phyloP scores from a whole-genome alignment of 2,797 vertebrate species.

The Xenops minutus region DNA sequence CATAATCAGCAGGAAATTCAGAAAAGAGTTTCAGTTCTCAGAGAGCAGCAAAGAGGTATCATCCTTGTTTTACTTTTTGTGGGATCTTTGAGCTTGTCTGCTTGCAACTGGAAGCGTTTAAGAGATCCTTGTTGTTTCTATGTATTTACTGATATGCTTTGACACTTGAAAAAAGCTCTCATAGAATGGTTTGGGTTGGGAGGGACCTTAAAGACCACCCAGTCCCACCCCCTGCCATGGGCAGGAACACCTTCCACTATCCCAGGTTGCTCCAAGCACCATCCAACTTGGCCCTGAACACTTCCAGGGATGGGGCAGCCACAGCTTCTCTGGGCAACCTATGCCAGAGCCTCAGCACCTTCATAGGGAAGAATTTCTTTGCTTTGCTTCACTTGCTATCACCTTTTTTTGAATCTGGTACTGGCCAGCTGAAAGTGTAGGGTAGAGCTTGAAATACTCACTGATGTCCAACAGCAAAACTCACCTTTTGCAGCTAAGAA shows the following conservation, averaged over 20 bases:
- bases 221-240: too few species aligned
- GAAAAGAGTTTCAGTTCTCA: not conserved
- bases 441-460: not conserved
- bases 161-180: not conserved
- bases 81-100: not conserved
- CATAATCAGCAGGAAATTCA: not conserved
- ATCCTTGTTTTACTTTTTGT: not conserved
- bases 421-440: not conserved
- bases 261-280: accelerated
- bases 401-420: not conserved
- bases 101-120: not conserved
- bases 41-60: not conserved
- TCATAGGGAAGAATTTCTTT: not conserved
- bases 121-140: not conserved
- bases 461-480: not conserved
- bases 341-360: not conserved
- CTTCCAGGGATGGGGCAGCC: not conserved
- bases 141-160: not conserved
- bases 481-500: not conserved
- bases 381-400: not conserved
- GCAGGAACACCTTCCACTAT: not conserved
- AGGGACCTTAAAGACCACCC: not conserved
- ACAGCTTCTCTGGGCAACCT: not conserved
- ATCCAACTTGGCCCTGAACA: not conserved
- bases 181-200: not conserved